Conservation (phyloP, 2,888 invertebrate species). For the Tortricodes alternella region DNA sequence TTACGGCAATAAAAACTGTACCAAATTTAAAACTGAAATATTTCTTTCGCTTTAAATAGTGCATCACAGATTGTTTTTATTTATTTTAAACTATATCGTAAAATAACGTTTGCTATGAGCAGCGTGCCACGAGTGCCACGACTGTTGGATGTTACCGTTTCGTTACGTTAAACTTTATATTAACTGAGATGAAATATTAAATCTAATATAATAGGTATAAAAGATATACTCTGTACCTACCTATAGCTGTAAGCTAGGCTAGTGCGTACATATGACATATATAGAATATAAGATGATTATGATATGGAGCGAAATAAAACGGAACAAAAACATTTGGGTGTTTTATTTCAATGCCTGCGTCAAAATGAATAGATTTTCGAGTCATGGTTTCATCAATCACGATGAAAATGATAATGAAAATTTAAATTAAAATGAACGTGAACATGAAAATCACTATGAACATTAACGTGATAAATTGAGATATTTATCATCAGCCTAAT, state of each 20-base stretch:
- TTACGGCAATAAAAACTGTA: too few species aligned
- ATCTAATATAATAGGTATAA: conserved; percentile 33
- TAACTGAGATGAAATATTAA: conserved; percentile 23
- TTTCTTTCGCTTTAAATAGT: too few species aligned
- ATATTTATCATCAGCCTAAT: too few species aligned
- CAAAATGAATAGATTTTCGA: too few species aligned
- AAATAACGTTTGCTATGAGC: neutral
- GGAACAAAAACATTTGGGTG: conserved; percentile 42
- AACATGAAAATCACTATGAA: too few species aligned
- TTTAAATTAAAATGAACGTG: too few species aligned
- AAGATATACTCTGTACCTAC: conserved; percentile 71
- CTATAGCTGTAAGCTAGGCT: conserved; percentile 56
- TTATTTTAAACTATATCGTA: too few species aligned
- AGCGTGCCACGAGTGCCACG: neutral
- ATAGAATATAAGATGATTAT: conserved; percentile 50
- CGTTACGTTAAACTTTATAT: conserved; percentile 28
- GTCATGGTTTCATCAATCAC: too few species aligned
- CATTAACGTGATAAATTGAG: too few species aligned
- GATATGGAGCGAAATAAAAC: conserved; percentile 64
- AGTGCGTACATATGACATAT: conserved; percentile 41
- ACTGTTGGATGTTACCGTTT: conserved; percentile 10
- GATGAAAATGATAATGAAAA: too few species aligned
- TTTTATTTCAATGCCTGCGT: conserved; percentile 55
- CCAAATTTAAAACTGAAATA: too few species aligned
- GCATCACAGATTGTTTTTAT: too few species aligned